A percentile compares a stretch with the other conserved stretches of the same genome.
Conservation (phyloP, 2,888 invertebrate genomes). For the Formica aserva region DNA sequence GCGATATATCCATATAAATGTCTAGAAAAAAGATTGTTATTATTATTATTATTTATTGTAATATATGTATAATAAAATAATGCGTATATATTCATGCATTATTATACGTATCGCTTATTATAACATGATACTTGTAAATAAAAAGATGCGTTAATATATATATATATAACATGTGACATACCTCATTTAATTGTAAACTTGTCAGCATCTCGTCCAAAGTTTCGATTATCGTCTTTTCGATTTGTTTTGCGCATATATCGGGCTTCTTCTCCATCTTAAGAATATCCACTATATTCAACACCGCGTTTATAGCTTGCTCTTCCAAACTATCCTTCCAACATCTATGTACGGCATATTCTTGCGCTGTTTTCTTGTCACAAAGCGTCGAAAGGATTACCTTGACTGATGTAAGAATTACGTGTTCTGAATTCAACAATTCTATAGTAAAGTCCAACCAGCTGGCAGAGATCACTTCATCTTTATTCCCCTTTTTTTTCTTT, state of each 20-base stretch:
- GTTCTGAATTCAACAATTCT: slow-evolving; percentile 45
- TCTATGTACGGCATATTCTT: slow-evolving; percentile 48
- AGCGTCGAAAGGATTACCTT: slow-evolving; percentile 57
- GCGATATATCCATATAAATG: slow-evolving; percentile 55
- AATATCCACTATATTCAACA: slow-evolving; percentile 63
- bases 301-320: slow-evolving; percentile 61
- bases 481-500: neutral
- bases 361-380: slow-evolving; percentile 24
- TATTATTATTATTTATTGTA: neutral
- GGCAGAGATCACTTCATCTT: slow-evolving; percentile 44
- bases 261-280: slow-evolving; percentile 55
- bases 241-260: slow-evolving; percentile 44
- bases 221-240: slow-evolving; percentile 37
- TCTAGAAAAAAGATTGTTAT: slow-evolving; percentile 57
- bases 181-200: slow-evolving; percentile 40
- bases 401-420: slow-evolving; percentile 54
- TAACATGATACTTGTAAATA: slow-evolving; percentile 8
- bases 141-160: neutral
- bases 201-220: slow-evolving; percentile 39
- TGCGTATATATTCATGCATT: too few relatives aligned
- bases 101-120: neutral
- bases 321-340: slow-evolving; percentile 79
- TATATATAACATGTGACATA: neutral
- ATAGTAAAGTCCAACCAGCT: slow-evolving; percentile 54
- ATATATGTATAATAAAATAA: neutral